Evolutionary conservation across 2,113 vertebrate genomes (phyloP).

Genomic region (Pituophis catenifer): DNA sequence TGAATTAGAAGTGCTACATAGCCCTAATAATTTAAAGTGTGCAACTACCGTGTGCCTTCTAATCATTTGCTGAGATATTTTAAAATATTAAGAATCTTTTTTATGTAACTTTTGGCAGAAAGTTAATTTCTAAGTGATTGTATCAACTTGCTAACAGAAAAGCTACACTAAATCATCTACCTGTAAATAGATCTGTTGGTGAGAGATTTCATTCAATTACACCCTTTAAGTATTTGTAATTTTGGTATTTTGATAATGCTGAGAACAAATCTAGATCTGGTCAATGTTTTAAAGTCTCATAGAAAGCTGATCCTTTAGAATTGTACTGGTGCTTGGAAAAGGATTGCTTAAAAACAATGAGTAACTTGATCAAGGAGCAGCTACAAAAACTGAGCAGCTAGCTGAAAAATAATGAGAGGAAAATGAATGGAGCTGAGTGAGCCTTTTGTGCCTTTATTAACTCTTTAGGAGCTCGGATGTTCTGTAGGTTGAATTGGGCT

Average conservation of each 20-base stretch:
- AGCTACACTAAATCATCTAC: neutral
- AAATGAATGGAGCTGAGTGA: neutral
- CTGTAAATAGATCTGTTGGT: neutral
- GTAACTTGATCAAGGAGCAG: neutral
- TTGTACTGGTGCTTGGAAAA: neutral
- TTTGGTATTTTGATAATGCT: neutral
- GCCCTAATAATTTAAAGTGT: neutral
- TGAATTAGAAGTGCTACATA: neutral
- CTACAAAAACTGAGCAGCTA: neutral
- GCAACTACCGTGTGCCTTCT: neutral
- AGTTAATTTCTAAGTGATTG: neutral
- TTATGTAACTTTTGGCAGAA: neutral
- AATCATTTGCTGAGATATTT: neutral
- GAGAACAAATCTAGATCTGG: neutral
- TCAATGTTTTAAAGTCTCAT: neutral
- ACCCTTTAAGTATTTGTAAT: neutral
- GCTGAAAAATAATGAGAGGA: neutral
- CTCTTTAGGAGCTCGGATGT: constrained; percentile 59
- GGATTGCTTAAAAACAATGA: neutral
- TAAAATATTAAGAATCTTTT: neutral
- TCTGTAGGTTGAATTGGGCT: constrained; percentile 66
- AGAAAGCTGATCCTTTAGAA: neutral
- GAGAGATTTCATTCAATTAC: neutral
- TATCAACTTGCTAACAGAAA: neutral
- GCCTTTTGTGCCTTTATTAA: neutral